phyloP scores from a whole-genome alignment of 2,113 vertebrate genomes.

The Nestor notabilis region DNA sequence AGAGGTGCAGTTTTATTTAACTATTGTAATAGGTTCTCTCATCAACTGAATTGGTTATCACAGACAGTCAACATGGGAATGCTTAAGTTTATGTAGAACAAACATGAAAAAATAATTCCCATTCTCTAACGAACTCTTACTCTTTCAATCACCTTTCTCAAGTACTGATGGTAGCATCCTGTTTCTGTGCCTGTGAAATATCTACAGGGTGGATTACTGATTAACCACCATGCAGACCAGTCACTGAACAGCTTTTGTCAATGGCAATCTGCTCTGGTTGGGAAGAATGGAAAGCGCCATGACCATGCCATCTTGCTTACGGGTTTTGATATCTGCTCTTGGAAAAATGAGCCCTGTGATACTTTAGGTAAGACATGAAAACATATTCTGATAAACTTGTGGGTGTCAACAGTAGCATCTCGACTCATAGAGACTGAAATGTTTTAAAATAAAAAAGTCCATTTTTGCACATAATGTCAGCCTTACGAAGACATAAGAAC shows the following conservation, averaged over 20 bases:
- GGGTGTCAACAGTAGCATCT: background rate
- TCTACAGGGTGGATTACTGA: conserved; percentile 85
- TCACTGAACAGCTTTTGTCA: conserved; percentile 98
- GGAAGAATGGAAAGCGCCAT: conserved; percentile 91
- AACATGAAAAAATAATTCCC: background rate
- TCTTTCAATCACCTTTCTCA: background rate
- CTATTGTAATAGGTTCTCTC: background rate
- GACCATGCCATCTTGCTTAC: conserved; percentile 96
- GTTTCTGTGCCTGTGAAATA: conserved; percentile 22
- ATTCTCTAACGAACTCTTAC: background rate
- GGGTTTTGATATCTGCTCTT: conserved; percentile 96
- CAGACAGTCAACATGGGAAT: background rate
- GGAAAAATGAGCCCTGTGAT: conserved; percentile 98
- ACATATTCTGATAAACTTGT: background rate
- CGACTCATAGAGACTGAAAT: background rate
- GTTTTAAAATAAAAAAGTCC: background rate
- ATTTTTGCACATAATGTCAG: background rate
- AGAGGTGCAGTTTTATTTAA: background rate
- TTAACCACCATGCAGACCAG: conserved; percentile 96
- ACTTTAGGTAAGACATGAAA: conserved; percentile 84
- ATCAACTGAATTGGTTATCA: background rate
- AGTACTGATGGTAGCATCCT: background rate
- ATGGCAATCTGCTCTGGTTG: conserved; percentile 92
- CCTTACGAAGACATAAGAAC: background rate
- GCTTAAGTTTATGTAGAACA: background rate